phyloP scores from a whole-genome alignment of 2,888 invertebrate genomes.

The Eristalis intricaria region DNA sequence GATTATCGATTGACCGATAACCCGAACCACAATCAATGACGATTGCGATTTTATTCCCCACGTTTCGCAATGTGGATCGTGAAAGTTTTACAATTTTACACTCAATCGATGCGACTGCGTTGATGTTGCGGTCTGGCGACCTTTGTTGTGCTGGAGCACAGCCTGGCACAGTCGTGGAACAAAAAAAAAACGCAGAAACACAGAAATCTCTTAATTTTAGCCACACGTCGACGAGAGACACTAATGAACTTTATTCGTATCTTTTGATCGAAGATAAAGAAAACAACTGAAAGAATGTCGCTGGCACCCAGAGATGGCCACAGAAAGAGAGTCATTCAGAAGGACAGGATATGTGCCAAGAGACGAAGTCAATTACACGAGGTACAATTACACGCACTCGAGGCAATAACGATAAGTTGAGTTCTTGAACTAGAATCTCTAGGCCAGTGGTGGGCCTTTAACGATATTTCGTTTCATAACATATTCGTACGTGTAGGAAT shows the following conservation, averaged over 20 bases:
- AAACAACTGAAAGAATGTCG: not conserved
- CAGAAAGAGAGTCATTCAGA: not conserved
- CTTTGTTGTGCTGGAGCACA: not conserved
- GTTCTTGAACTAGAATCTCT: slow-evolving; percentile 7
- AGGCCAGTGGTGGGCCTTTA: not conserved
- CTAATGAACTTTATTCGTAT: not conserved
- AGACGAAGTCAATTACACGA: not conserved
- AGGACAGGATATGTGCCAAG: not conserved
- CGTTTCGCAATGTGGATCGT: slow-evolving; percentile 1
- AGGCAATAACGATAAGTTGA: not conserved
- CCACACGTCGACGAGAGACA: not conserved
- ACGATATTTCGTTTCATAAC: not conserved
- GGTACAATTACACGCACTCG: not conserved
- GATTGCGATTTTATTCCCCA: not conserved
- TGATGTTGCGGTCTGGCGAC: not conserved
- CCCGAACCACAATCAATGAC: not conserved
- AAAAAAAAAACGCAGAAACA: too few relatives aligned
- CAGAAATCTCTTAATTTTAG: not conserved
- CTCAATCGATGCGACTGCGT: not conserved
- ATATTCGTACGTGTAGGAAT: slow-evolving; percentile 3
- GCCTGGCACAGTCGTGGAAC: not conserved
- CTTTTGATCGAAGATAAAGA: not conserved
- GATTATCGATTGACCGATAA: slow-evolving; percentile 1
- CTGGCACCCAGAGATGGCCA: not conserved
- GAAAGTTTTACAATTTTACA: slow-evolving; percentile 1